A percentile compares a stretch with the other conserved stretches of the same genome.
phyloP scores from a whole-genome alignment of 2,113 vertebrate species.

The Eolophus roseicapilla region DNA sequence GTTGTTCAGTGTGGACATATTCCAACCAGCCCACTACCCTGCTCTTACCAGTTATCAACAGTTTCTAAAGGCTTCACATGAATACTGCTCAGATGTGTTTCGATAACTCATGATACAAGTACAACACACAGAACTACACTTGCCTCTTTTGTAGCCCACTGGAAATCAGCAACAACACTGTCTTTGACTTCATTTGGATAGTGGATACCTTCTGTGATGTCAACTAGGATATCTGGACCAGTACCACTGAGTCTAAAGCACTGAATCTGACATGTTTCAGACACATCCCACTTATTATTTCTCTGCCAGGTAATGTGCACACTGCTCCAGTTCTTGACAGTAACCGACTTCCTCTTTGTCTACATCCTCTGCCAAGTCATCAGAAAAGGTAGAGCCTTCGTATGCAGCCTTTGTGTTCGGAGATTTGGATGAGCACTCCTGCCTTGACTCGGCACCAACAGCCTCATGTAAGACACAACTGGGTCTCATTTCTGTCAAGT shows the following conservation, averaged over 20 bases:
- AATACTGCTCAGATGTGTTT: not conserved
- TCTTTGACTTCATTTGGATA: conserved; percentile 70
- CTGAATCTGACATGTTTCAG: conserved; percentile 67
- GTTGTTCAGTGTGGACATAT: not conserved
- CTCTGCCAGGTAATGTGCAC: conserved; percentile 60
- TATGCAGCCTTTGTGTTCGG: conserved; percentile 64
- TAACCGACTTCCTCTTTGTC: conserved; percentile 75
- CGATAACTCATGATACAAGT: not conserved
- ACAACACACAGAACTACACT: not conserved
- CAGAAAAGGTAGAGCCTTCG: conserved; percentile 63
- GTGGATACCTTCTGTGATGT: conserved; percentile 65
- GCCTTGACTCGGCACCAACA: conserved; percentile 57
- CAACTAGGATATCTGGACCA: conserved; percentile 51
- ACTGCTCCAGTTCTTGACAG: conserved; percentile 73
- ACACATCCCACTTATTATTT: conserved; percentile 67
- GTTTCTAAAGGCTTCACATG: not conserved
- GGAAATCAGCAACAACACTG: conserved; percentile 66
- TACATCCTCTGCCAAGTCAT: conserved; percentile 77
- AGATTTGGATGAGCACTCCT: conserved; percentile 66
- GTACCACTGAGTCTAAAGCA: conserved; percentile 65
- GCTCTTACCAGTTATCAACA: not conserved
- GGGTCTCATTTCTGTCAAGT: conserved; percentile 68
- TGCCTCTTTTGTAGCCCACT: conserved; percentile 72
- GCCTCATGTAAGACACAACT: conserved; percentile 67
- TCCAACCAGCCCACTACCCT: not conserved